phyloP scores from a whole-genome alignment of 2,888 invertebrate species.

The Standfussiana lucernea region DNA sequence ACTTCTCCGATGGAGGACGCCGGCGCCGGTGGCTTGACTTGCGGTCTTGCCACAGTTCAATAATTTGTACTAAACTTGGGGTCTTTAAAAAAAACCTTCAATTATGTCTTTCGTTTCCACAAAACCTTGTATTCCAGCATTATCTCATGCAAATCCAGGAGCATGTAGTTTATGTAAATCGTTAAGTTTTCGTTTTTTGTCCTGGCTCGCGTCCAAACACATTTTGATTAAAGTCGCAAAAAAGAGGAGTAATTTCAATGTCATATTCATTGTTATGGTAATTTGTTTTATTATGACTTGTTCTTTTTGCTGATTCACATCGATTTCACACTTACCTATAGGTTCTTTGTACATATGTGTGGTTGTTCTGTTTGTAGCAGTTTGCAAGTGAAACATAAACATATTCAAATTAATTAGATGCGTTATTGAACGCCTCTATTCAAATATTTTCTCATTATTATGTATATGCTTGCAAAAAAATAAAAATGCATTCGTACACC shows the following conservation, averaged over 20 bases:
- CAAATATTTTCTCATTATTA: slow-evolving; percentile 47
- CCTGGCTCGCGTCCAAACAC: slow-evolving; percentile 53
- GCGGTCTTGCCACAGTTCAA: slow-evolving; percentile 41
- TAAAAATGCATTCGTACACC: slow-evolving; percentile 68
- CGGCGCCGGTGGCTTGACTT: slow-evolving; percentile 33
- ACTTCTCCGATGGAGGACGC: slow-evolving; percentile 60
- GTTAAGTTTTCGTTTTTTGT: slow-evolving; percentile 43
- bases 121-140: slow-evolving; percentile 20
- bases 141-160: slow-evolving; percentile 34
- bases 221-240: slow-evolving; percentile 47
- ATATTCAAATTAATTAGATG: slow-evolving; percentile 32
- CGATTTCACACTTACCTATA: slow-evolving; percentile 2
- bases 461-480: slow-evolving; percentile 57
- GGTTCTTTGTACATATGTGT: background rate
- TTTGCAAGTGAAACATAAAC: slow-evolving; percentile 11
- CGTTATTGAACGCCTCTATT: slow-evolving; percentile 14
- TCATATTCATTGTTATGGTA: slow-evolving; percentile 40
- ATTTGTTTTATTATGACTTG: slow-evolving; percentile 41
- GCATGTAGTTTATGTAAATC: slow-evolving; percentile 39
- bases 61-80: slow-evolving; percentile 31
- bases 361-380: slow-evolving; percentile 3
- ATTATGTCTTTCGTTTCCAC: slow-evolving; percentile 12
- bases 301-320: slow-evolving; percentile 34
- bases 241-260: slow-evolving; percentile 47
- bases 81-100: slow-evolving; percentile 20